These are phyloP conservation scores for Ridgeia piscesae DNA, from an alignment of 1,140 invertebrate genomes.

Conservation along the genomic window DNA sequence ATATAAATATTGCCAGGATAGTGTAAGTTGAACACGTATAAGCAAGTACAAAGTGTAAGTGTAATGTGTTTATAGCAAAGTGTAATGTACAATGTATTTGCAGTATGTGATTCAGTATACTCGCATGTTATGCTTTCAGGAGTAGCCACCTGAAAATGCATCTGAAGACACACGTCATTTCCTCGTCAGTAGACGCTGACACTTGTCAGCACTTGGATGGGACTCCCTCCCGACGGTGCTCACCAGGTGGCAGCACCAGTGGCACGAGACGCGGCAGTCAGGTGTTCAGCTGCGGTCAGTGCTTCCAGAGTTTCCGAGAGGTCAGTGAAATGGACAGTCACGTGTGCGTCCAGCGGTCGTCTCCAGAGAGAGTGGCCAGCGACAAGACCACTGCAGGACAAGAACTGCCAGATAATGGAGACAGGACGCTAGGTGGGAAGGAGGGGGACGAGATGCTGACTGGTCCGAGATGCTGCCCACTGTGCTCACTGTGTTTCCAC, in stretches of 20 bases:
- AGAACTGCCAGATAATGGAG: background rate
- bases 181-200: conserved; percentile 56
- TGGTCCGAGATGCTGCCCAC: background rate
- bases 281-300: background rate
- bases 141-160: conserved; percentile 95
- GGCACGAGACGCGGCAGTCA: background rate
- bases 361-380: background rate
- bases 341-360: background rate
- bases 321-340: background rate
- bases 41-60: background rate
- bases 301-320: background rate
- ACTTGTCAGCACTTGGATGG: conserved; percentile 4
- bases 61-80: background rate
- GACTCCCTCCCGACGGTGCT: conserved; percentile 14
- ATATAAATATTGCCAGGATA: background rate
- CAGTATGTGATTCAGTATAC: background rate
- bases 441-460: background rate
- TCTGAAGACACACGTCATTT: conserved; percentile 91
- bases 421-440: background rate
- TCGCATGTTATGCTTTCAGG: conserved; percentile 30
- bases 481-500: conserved; percentile 14
- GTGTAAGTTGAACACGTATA: background rate
- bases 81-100: background rate
- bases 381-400: background rate
- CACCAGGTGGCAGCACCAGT: background rate